These are phyloP conservation scores for Eilema sororculum DNA, from an alignment of 2,888 invertebrate species.

Conservation along the genomic window DNA sequence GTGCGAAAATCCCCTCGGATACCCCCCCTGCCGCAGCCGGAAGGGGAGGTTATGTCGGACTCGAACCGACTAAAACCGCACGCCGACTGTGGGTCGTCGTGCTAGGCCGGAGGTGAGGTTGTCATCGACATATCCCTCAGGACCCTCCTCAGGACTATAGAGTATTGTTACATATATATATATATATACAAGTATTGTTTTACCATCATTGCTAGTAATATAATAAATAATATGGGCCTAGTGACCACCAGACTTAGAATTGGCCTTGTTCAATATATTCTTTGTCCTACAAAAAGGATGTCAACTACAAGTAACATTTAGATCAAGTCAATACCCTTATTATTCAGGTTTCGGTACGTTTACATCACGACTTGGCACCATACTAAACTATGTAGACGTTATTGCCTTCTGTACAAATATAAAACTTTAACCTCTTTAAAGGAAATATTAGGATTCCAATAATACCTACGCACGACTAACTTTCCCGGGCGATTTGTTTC, in stretches of 20 bases:
- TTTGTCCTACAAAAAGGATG: neutral
- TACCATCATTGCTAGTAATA: neutral
- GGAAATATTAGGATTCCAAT: conserved; percentile 32
- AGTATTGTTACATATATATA: too few species aligned
- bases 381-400: conserved; percentile 7
- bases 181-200: too few species aligned
- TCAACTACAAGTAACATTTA: neutral
- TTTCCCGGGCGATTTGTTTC: conserved; percentile 23
- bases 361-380: neutral
- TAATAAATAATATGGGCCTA: neutral
- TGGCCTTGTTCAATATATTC: neutral
- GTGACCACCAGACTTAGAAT: neutral
- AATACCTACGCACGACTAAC: conserved; percentile 23
- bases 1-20: too few species aligned
- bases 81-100: too few species aligned
- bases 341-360: neutral
- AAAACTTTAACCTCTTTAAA: conserved; percentile 24
- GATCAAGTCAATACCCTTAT: neutral
- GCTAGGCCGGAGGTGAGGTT: too few species aligned
- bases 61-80: too few species aligned
- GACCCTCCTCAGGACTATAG: too few species aligned
- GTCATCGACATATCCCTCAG: too few species aligned
- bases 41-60: too few species aligned
- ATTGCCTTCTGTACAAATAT: conserved; percentile 17
- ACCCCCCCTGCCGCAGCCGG: too few species aligned